These are phyloP conservation scores for Phalera bucephala DNA, from an alignment of 2,888 invertebrate genomes.

Conservation along the genomic window DNA sequence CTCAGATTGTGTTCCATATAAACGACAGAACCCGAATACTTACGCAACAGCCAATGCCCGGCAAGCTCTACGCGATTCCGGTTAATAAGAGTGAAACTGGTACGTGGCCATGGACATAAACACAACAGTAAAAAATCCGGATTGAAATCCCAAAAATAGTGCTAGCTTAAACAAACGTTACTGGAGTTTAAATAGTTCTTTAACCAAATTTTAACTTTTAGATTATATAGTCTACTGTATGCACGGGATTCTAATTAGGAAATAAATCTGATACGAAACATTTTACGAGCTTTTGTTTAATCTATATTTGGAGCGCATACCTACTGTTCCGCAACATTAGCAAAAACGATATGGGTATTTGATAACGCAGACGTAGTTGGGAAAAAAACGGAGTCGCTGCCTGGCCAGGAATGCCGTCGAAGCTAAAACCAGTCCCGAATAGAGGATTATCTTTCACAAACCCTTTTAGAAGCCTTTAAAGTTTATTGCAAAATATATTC, in stretches of 20 bases:
- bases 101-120: slow-evolving; percentile 41
- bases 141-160: slow-evolving; percentile 33
- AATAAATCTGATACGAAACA: slow-evolving; percentile 16
- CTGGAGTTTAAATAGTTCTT: neutral
- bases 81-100: slow-evolving; percentile 69
- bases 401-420: slow-evolving; percentile 46
- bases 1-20: slow-evolving; percentile 73
- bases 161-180: slow-evolving; percentile 17
- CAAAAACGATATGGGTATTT: slow-evolving; percentile 10
- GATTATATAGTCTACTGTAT: slow-evolving; percentile 4
- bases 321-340: slow-evolving; percentile 9
- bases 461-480: slow-evolving; percentile 20
- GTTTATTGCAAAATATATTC: slow-evolving; percentile 11
- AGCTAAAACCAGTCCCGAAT: slow-evolving; percentile 46
- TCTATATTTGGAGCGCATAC: slow-evolving; percentile 18
- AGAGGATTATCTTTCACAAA: slow-evolving; percentile 35
- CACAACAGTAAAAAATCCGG: slow-evolving; percentile 27
- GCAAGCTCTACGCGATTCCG: slow-evolving; percentile 45
- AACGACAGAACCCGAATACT: slow-evolving; percentile 64
- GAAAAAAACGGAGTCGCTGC: slow-evolving; percentile 43
- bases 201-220: neutral
- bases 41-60: slow-evolving; percentile 38
- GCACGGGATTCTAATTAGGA: slow-evolving; percentile 19
- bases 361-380: slow-evolving; percentile 18
- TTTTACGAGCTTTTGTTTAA: slow-evolving; percentile 28